Evolutionary conservation across 2,888 invertebrate genomes (phyloP), one percentile per base, ranked within the genome.

Genomic region (Aphidoletes aphidimyza): DNA sequence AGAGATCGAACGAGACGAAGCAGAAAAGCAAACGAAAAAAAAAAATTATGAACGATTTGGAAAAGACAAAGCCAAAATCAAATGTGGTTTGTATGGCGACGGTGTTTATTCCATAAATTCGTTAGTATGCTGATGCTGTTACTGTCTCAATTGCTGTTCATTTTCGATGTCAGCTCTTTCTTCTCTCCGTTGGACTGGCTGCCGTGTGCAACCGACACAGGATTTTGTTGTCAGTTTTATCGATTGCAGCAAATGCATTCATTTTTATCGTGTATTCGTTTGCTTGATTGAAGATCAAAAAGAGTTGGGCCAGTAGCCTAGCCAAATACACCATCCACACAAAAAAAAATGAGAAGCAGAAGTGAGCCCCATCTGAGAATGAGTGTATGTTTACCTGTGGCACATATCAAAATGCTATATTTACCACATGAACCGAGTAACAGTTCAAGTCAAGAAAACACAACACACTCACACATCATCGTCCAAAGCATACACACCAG

Each of bases 371-470:
- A n/a, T n/a, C n/a, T n/a, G 36, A 78, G 34, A n/a, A 8, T 36
- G 36, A 78, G 81, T 37, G 81, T 81, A 22, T 81, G 81, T 81
- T 81, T 81, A 81, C 81, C 81, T 81, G 37, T 81, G 81, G 81
- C 81, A 37, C 37, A 81, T 36, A 37, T 81, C 6, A 37, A 22
- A 81, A 19, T 37, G 5, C 17, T 54, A 6, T 54, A 54, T 37
- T 81, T 8, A 14, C 81, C 37, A 37, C 81, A 69, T 30, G 19
- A 69, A 8, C 36, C 36, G 19, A 81, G 11, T 22, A n/a, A n/a
- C 37, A n/a, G 54, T n/a, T n/a, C 54, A n/a, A n/a, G n/a, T n/a
- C n/a, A n/a, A n/a, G n/a, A n/a, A n/a, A n/a, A n/a, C n/a, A n/a
- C n/a, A n/a, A n/a, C n/a, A n/a, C n/a, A n/a, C n/a, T n/a, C n/a